These are phyloP conservation scores for Epizoanthus rinbou DNA, from an alignment of 92 coral and sea anemone species.

Conservation along the genomic window DNA sequence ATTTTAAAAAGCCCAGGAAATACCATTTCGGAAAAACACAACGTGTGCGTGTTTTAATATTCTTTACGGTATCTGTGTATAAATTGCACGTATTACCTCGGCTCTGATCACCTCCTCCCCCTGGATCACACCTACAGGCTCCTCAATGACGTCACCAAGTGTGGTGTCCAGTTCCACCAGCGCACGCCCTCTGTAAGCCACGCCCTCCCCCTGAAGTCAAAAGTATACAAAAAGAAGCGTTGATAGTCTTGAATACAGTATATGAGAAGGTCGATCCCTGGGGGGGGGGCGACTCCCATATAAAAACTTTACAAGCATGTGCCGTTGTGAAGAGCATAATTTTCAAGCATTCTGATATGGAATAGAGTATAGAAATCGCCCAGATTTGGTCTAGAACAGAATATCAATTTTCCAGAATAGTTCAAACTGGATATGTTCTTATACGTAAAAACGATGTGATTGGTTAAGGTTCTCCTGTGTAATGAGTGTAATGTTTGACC, in stretches of 20 bases:
- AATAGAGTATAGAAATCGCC: background rate
- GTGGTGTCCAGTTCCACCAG: constrained; percentile 88
- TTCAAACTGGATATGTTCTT: too few relatives aligned
- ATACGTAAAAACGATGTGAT: too few relatives aligned
- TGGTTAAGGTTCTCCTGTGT: too few relatives aligned
- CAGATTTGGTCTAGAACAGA: too few relatives aligned
- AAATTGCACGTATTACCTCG: constrained; percentile 52
- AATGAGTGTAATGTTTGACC: too few relatives aligned
- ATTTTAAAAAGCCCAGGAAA: too few relatives aligned
- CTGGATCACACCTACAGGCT: constrained; percentile 23
- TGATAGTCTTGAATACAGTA: background rate
- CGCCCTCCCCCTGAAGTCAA: constrained; percentile 88
- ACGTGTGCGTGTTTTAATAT: too few relatives aligned
- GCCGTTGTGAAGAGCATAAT: too few relatives aligned
- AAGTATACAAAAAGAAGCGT: background rate
- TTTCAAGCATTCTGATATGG: background rate
- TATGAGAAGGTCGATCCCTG: background rate
- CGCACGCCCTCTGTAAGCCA: constrained; percentile 94
- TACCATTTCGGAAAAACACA: too few relatives aligned
- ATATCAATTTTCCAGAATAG: too few relatives aligned
- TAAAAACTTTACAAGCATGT: background rate
- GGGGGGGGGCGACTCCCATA: background rate
- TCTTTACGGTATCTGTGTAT: background rate
- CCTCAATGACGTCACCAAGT: constrained; percentile 52
- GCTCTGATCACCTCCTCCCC: constrained; percentile 73